Percentiles rank a stretch among this genome's conserved stretches.
Evolutionary conservation across 2,797 vertebrate species (phyloP).

Genomic region (Myotis myotis): DNA sequence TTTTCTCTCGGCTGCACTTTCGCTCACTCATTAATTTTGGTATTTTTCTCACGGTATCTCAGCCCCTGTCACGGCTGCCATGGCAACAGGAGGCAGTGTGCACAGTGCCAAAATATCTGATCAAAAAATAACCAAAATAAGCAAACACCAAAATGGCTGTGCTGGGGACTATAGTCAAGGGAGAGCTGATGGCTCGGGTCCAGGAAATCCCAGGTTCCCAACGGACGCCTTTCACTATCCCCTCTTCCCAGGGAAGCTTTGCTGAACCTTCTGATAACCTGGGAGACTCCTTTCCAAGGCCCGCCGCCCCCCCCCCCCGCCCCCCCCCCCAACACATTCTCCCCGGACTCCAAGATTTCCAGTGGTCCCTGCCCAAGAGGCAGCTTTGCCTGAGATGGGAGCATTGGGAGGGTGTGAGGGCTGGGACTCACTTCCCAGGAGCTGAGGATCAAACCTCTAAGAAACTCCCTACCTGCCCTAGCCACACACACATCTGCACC

Average conservation of each 20-base stretch:
- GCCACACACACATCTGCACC: neutral
- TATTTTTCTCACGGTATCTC: slow-evolving; percentile 90
- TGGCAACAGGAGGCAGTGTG: slow-evolving; percentile 89
- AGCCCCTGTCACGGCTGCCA: slow-evolving; percentile 89
- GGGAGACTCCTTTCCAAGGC: slow-evolving; percentile 3
- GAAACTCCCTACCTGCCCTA: neutral
- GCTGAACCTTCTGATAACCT: slow-evolving; percentile 58
- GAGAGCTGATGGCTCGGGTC: slow-evolving; percentile 51
- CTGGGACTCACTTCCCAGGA: neutral
- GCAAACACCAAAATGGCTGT: slow-evolving; percentile 81
- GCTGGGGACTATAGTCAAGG: slow-evolving; percentile 25
- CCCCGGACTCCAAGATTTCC: slow-evolving; percentile 16
- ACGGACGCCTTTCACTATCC: neutral
- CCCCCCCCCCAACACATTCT: neutral
- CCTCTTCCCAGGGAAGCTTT: slow-evolving; percentile 44
- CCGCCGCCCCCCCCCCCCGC: too few relatives aligned
- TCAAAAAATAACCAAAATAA: slow-evolving; percentile 90
- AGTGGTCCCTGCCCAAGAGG: neutral
- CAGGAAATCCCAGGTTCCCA: slow-evolving; percentile 53
- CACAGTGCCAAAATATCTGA: slow-evolving; percentile 88
- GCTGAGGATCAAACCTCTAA: neutral
- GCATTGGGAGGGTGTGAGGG: neutral
- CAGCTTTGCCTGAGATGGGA: slow-evolving; percentile 19
- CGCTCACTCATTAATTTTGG: slow-evolving; percentile 89
- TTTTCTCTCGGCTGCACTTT: slow-evolving; percentile 87